phyloP scores from a whole-genome alignment of 2,888 invertebrate species.

The Drosophila kuntzei region DNA sequence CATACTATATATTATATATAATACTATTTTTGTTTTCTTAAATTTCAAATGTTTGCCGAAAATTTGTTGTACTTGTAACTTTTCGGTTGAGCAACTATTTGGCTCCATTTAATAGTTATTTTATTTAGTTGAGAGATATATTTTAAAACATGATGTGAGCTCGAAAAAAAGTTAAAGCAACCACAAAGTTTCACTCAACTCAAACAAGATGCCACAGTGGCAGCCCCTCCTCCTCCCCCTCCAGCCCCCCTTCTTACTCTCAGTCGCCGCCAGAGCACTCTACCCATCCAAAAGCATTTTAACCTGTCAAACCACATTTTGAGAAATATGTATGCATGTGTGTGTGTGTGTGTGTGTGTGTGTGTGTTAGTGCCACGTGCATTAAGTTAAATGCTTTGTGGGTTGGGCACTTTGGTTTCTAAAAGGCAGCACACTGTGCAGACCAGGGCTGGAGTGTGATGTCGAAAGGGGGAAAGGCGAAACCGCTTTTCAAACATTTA shows the following conservation, averaged over 20 bases:
- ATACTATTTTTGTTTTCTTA: neutral
- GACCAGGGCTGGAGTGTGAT: conserved; percentile 1
- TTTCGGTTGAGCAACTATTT: conserved; percentile 4
- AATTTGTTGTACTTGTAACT: neutral
- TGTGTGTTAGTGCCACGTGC: conserved; percentile 68
- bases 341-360: conserved; percentile 22
- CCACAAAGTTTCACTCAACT: conserved; percentile 45
- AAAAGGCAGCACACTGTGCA: conserved; percentile 48
- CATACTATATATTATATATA: too few relatives aligned
- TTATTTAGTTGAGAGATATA: conserved; percentile 8
- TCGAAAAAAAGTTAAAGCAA: conserved; percentile 39
- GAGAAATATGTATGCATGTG: conserved; percentile 35
- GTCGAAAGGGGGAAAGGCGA: conserved; percentile 24
- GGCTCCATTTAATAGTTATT: conserved; percentile 2
- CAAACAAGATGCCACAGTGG: conserved; percentile 41
- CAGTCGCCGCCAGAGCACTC: neutral
- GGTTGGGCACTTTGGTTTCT: conserved; percentile 77
- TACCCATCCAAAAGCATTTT: conserved; percentile 40
- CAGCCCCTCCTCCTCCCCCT: neutral
- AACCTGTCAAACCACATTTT: conserved; percentile 54
- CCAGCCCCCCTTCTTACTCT: neutral
- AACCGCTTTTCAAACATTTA: conserved; percentile 79
- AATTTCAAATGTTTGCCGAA: neutral
- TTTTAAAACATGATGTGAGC: conserved; percentile 13
- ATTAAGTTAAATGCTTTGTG: conserved; percentile 80